Evolutionary conservation across 23 tunicate species (phyloP).

Genomic region (Diplosoma virens): DNA sequence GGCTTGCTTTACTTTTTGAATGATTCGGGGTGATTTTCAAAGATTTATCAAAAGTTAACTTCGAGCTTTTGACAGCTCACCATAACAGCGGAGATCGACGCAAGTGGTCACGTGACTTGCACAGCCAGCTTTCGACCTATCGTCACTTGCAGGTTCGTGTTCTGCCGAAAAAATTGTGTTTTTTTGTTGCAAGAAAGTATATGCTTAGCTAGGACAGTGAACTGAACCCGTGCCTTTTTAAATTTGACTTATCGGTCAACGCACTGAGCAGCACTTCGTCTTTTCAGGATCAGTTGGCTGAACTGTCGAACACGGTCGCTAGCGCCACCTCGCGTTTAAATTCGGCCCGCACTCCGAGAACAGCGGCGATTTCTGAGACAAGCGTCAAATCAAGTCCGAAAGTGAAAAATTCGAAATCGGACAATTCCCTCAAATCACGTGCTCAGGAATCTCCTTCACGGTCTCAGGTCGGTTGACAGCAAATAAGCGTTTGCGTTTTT

Average conservation of each 20-base stretch:
- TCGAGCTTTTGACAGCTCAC: too few species aligned
- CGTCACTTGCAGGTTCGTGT: conserved; percentile 26
- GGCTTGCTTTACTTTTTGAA: too few species aligned
- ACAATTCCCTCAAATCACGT: not conserved
- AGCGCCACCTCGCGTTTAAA: conserved; percentile 55
- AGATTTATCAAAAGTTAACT: too few species aligned
- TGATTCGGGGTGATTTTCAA: too few species aligned
- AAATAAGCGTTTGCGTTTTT: too few species aligned
- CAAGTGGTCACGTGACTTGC: conserved; percentile 17
- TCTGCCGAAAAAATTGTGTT: too few species aligned
- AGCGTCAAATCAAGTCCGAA: conserved; percentile 8
- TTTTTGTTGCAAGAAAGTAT: not conserved
- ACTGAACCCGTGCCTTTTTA: too few species aligned
- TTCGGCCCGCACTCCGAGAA: conserved; percentile 53
- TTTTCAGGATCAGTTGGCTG: conserved; percentile 54
- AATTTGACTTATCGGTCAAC: not conserved
- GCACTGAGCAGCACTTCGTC: not conserved
- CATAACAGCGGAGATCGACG: conserved; percentile 41
- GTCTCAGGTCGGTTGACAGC: not conserved
- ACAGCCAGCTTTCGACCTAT: not conserved
- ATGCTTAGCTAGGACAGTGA: too few species aligned
- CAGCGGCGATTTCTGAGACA: not conserved
- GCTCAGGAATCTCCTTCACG: not conserved
- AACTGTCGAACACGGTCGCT: conserved; percentile 73
- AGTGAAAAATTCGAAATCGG: conserved; percentile 19